Percentiles rank a stretch among this genome's conserved stretches.
phyloP scores from a whole-genome alignment of 2,113 vertebrate genomes.

The Nettapus auritus region DNA sequence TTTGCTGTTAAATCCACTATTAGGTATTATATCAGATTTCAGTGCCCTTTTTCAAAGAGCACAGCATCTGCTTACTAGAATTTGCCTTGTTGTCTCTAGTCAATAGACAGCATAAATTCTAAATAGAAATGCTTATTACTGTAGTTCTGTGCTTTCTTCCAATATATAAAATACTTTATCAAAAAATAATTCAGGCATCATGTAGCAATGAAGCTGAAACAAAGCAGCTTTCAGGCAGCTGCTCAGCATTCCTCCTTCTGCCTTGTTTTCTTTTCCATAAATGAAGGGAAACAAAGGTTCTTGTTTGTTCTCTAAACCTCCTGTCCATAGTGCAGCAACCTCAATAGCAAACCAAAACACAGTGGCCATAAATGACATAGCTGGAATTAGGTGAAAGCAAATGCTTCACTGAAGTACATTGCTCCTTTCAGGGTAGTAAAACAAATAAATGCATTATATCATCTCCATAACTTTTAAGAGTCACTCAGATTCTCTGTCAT shows the following conservation, averaged over 20 bases:
- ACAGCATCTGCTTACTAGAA: neutral
- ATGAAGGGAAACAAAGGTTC: constrained; percentile 67
- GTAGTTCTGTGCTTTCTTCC: neutral
- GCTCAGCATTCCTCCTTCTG: constrained; percentile 41
- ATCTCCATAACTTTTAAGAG: neutral
- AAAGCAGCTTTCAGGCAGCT: constrained; percentile 41
- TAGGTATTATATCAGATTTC: neutral
- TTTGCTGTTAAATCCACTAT: neutral
- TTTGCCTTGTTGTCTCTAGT: neutral
- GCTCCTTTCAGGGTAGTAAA: neutral
- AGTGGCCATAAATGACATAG: neutral
- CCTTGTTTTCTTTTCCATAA: constrained; percentile 40
- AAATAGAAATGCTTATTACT: neutral
- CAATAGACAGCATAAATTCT: neutral
- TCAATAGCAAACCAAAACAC: constrained; percentile 12
- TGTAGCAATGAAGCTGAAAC: neutral
- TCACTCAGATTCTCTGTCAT: neutral
- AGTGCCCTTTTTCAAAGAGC: neutral
- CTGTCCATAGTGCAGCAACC: constrained; percentile 33
- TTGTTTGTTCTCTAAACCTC: constrained; percentile 65
- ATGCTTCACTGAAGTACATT: neutral
- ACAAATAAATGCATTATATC: neutral
- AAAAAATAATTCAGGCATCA: neutral
- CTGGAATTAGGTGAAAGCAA: neutral
- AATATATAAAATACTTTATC: neutral